A percentile compares a stretch with the other conserved stretches of the same genome.
phyloP scores from a whole-genome alignment of 1,140 invertebrate genomes.

The Drosophila rhopaloa region DNA sequence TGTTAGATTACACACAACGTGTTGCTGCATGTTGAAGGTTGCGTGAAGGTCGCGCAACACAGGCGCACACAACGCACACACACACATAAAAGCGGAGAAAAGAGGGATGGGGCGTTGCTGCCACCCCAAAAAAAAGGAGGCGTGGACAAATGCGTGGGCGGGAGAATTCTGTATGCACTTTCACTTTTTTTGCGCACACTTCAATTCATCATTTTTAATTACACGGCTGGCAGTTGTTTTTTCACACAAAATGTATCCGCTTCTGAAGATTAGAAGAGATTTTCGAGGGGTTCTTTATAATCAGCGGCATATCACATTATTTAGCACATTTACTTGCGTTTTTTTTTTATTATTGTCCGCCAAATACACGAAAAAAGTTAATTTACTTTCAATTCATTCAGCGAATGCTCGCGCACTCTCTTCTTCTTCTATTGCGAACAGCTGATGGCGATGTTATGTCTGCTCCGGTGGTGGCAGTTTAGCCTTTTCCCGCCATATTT shows the following conservation, averaged over 20 bases:
- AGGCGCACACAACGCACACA: conserved; percentile 30
- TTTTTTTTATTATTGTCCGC: conserved; percentile 4
- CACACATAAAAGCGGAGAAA: not conserved
- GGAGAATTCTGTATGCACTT: conserved; percentile 52
- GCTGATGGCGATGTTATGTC: conserved; percentile 16
- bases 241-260: not conserved
- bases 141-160: conserved; percentile 14
- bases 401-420: conserved; percentile 25
- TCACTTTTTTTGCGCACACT: conserved; percentile 59
- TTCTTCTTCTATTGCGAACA: conserved; percentile 29
- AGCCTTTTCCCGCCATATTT: not conserved
- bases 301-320: not conserved
- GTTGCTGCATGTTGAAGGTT: conserved; percentile 77
- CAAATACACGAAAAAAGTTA: conserved; percentile 9
- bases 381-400: conserved; percentile 41
- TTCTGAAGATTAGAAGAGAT: too few species aligned
- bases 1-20: conserved; percentile 77
- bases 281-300: not conserved
- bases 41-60: conserved; percentile 75
- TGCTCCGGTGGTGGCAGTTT: not conserved
- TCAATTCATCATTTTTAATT: conserved; percentile 54
- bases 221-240: not conserved
- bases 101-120: not conserved
- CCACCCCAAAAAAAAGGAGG: not conserved
- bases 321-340: not conserved